Percentiles rank a stretch among this genome's conserved stretches.
Conservation (phyloP, 2,113 vertebrate genomes). For the Ahaetulla prasina region DNA sequence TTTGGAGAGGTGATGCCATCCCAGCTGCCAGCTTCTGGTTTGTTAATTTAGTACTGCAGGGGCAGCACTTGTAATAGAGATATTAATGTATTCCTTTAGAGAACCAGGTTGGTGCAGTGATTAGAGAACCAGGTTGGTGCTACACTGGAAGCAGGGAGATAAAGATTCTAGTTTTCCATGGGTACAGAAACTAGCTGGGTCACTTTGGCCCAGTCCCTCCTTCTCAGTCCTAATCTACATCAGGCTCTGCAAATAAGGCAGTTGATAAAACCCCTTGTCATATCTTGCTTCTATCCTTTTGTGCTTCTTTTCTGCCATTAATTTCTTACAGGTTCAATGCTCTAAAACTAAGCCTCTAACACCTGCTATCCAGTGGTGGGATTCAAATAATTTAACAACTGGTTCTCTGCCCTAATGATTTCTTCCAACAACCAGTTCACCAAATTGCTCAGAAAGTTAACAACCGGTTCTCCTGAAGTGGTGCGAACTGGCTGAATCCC, state of each 20-base stretch:
- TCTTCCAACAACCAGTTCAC: no score
- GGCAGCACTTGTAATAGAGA: neutral
- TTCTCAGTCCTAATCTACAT: neutral
- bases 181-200: neutral
- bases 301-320: neutral
- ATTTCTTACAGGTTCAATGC: neutral
- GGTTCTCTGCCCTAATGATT: no score
- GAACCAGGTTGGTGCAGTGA: neutral
- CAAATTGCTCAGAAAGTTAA: no score
- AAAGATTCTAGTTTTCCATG: neutral
- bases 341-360: neutral
- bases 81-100: neutral
- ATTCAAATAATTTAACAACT: no score
- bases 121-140: neutral
- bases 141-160: neutral
- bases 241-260: neutral
- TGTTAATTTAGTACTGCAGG: neutral
- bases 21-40: neutral
- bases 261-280: neutral
- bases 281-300: neutral
- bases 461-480: no score
- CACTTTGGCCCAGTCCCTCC: neutral
- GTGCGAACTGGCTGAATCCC: no score
- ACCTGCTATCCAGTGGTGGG: no score
- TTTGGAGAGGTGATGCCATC: neutral